Conservation (phyloP, 2,888 invertebrate species). For the Parnassius apollo region DNA sequence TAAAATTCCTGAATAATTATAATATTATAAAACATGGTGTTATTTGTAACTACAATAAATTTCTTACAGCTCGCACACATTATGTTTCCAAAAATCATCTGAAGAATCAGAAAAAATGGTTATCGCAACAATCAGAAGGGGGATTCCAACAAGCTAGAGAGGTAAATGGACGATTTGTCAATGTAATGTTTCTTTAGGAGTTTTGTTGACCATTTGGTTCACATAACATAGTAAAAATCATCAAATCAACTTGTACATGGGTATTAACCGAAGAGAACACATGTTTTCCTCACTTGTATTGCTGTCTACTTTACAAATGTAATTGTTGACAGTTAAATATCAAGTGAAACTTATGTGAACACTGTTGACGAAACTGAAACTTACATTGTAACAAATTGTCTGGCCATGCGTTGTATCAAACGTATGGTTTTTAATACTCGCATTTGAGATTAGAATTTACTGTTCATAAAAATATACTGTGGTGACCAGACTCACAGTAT, state of each 20-base stretch:
- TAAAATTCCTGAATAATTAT: not conserved
- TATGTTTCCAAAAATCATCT: constrained; percentile 64
- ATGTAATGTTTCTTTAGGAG: constrained; percentile 60
- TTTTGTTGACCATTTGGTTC: constrained; percentile 54
- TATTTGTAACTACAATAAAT: constrained; percentile 17
- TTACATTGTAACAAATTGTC: constrained; percentile 64
- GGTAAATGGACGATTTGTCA: constrained; percentile 65
- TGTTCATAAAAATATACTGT: constrained; percentile 1
- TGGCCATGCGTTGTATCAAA: constrained; percentile 46
- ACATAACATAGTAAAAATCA: constrained; percentile 42
- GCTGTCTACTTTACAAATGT: constrained; percentile 19
- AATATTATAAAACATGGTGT: not conserved
- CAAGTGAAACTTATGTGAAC: constrained; percentile 64
- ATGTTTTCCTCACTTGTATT: constrained; percentile 20
- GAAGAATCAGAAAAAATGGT: constrained; percentile 63
- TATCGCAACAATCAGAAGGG: constrained; percentile 38
- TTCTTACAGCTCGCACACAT: constrained; percentile 66
- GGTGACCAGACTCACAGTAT: not conserved
- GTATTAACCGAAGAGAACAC: not conserved
- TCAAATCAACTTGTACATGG: not conserved
- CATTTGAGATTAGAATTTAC: not conserved
- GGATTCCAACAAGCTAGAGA: constrained; percentile 38
- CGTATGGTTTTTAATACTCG: constrained; percentile 40
- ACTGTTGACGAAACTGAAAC: constrained; percentile 56
- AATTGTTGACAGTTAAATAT: constrained; percentile 27